Percentiles rank a stretch among this genome's conserved stretches.
These are phyloP conservation scores for Campaea margaritaria DNA, from an alignment of 2,888 invertebrate species.

Conservation along the genomic window DNA sequence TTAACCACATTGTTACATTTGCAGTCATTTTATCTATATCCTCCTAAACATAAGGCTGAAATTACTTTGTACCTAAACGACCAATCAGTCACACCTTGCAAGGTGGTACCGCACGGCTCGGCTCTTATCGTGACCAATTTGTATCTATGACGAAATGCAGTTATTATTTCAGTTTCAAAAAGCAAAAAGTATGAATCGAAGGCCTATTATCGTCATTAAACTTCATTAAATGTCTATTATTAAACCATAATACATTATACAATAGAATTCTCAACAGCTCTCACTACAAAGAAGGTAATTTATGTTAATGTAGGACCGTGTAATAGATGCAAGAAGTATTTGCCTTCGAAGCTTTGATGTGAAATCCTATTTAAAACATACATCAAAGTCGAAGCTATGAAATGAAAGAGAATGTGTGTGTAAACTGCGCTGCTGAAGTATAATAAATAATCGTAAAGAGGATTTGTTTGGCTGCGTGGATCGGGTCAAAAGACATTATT, in stretches of 20 bases:
- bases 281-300: slow-evolving; percentile 29
- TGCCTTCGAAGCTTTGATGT: slow-evolving; percentile 20
- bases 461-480: slow-evolving; percentile 58
- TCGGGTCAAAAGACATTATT: slow-evolving; percentile 66
- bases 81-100: slow-evolving; percentile 52
- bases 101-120: slow-evolving; percentile 50
- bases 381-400: slow-evolving; percentile 39
- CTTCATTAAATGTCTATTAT: slow-evolving; percentile 31
- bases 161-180: slow-evolving; percentile 31
- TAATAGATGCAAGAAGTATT: not conserved
- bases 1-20: slow-evolving; percentile 53
- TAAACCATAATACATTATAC: slow-evolving; percentile 30
- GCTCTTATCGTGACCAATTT: slow-evolving; percentile 61
- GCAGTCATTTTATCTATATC: slow-evolving; percentile 48
- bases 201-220: slow-evolving; percentile 32
- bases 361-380: slow-evolving; percentile 34
- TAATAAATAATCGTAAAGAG: slow-evolving; percentile 63
- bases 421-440: slow-evolving; percentile 47
- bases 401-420: slow-evolving; percentile 41
- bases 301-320: slow-evolving; percentile 20
- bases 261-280: slow-evolving; percentile 26
- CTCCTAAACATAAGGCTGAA: slow-evolving; percentile 29
- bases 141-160: slow-evolving; percentile 65
- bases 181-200: slow-evolving; percentile 24
- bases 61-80: slow-evolving; percentile 41